Evolutionary conservation across 2,888 invertebrate genomes (phyloP).

Genomic region (Rhimphoctona megacephalus): DNA sequence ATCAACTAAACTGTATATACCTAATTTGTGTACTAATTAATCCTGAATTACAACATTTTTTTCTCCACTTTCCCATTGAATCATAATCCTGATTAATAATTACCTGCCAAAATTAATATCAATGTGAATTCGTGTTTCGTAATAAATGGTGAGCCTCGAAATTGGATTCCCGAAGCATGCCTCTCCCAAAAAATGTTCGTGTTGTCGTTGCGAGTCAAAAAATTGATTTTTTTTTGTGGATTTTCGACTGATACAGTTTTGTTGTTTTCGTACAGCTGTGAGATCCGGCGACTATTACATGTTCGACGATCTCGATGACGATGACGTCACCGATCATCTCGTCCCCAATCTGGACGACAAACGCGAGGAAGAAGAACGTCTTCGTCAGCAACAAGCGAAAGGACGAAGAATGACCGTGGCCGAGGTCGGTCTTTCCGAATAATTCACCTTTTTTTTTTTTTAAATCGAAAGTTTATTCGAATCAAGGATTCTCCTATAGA

Average conservation of each 20-base stretch:
- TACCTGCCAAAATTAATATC: neutral
- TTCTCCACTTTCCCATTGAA: neutral
- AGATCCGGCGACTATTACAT: slow-evolving; percentile 99
- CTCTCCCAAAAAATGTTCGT: slow-evolving; percentile 33
- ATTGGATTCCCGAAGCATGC: slow-evolving; percentile 63
- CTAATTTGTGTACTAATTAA: neutral
- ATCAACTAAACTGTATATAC: neutral
- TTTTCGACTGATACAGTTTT: slow-evolving; percentile 23
- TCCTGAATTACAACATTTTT: neutral
- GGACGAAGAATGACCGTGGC: slow-evolving; percentile 85
- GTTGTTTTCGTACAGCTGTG: slow-evolving; percentile 89
- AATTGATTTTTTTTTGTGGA: neutral
- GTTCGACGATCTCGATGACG: slow-evolving; percentile 97
- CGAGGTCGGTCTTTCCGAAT: slow-evolving; percentile 73
- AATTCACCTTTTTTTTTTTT: neutral
- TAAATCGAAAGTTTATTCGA: neutral
- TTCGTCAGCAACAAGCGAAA: slow-evolving; percentile 79
- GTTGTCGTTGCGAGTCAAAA: neutral
- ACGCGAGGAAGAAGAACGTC: slow-evolving; percentile 86
- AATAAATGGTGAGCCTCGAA: neutral
- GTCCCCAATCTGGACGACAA: slow-evolving; percentile 88
- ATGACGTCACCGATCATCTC: slow-evolving; percentile 87
- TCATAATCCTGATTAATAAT: neutral
- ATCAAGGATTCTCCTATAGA: neutral
- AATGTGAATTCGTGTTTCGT: neutral